Percentiles rank a stretch among this genome's conserved stretches.
Conservation (phyloP, 2,888 invertebrate genomes). For the Thelaira solivaga region DNA sequence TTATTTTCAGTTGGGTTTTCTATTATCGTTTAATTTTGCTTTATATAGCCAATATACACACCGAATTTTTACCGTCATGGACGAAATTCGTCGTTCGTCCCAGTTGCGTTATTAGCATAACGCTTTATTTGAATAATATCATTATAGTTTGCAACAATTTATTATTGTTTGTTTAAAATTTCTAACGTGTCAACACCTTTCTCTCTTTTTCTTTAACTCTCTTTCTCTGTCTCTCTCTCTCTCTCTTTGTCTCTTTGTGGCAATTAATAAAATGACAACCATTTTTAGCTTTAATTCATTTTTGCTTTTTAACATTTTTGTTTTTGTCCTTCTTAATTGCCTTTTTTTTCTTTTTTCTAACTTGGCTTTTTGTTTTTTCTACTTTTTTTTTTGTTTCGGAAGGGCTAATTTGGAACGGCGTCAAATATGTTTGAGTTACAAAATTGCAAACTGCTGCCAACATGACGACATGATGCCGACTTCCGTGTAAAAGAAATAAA, state of each 20-base stretch:
- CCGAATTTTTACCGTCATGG: no score
- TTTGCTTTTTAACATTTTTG: conserved; percentile 21
- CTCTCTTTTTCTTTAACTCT: no score
- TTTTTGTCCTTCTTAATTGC: conserved; percentile 18
- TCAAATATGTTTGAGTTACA: conserved; percentile 67
- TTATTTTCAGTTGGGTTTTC: no score
- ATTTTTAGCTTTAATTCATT: conserved; percentile 64
- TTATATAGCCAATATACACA: no score
- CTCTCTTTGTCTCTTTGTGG: conserved; percentile 59
- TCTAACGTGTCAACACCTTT: conserved; percentile 36
- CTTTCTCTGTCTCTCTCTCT: no score
- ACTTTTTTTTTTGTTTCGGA: conserved; percentile 27
- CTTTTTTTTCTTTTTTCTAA: conserved; percentile 17
- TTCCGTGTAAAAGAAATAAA: conserved; percentile 58
- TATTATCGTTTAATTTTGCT: no score
- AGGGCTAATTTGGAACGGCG: conserved; percentile 74
- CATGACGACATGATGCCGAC: conserved; percentile 60
- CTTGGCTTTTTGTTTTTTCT: neutral
- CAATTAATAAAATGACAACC: conserved; percentile 73
- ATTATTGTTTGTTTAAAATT: conserved; percentile 21
- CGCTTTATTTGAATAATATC: no score
- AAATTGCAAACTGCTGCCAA: conserved; percentile 58
- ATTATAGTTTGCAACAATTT: conserved; percentile 17
- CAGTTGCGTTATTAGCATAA: no score
- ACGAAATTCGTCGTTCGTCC: no score